These are phyloP conservation scores for Fopius arisanus DNA, from an alignment of 1,140 invertebrate genomes.

Conservation along the genomic window DNA sequence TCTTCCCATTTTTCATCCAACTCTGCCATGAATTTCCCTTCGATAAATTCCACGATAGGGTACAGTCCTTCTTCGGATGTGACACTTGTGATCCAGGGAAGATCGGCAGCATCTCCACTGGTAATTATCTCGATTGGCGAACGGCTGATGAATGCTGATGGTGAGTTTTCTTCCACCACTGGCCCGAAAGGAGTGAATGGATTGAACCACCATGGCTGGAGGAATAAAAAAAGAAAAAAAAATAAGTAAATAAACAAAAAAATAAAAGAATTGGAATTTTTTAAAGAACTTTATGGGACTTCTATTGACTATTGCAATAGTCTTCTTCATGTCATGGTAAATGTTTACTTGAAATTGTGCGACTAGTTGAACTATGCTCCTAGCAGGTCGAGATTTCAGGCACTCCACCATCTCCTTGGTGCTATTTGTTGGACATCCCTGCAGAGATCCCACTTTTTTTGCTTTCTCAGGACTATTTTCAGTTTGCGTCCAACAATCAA, in stretches of 20 bases:
- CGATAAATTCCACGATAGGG: conserved; percentile 64
- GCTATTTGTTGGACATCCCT: conserved; percentile 71
- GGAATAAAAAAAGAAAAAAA: background rate
- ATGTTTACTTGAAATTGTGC: conserved; percentile 51
- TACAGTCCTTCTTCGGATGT: conserved; percentile 67
- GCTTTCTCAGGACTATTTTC: conserved; percentile 72
- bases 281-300: no score
- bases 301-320: no score
- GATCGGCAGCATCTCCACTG: conserved; percentile 56
- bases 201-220: conserved; percentile 12
- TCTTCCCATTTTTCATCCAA: conserved; percentile 68
- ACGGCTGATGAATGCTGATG: conserved; percentile 63
- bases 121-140: conserved; percentile 63
- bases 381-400: conserved; percentile 68
- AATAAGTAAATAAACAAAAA: background rate
- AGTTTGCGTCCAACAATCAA: conserved; percentile 73
- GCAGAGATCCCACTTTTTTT: conserved; percentile 66
- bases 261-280: background rate
- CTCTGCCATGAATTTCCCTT: conserved; percentile 56
- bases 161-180: conserved; percentile 58
- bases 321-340: background rate
- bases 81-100: conserved; percentile 65
- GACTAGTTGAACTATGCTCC: conserved; percentile 57
- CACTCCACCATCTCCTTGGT: conserved; percentile 71
- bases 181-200: conserved; percentile 67